phyloP scores from a whole-genome alignment of 2,888 invertebrate species.

The Leptopilina myrica region DNA sequence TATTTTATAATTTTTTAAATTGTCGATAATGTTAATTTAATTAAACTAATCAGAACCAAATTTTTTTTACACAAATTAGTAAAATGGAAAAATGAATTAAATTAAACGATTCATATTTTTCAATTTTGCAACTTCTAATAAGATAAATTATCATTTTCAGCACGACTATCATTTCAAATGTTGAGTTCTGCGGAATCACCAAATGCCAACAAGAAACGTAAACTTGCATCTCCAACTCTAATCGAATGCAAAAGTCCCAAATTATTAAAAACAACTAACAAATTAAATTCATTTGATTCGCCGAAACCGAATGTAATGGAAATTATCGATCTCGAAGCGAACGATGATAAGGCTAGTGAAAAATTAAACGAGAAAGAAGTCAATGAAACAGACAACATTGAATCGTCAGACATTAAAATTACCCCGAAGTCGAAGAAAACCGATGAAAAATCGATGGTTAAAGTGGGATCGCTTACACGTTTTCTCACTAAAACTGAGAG shows the following conservation, averaged over 20 bases:
- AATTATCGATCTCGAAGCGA: slow-evolving; percentile 7
- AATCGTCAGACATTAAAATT: slow-evolving; percentile 46
- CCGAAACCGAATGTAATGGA: slow-evolving; percentile 42
- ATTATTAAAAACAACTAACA: slow-evolving; percentile 63
- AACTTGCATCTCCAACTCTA: slow-evolving; percentile 63
- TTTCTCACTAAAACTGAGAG: slow-evolving; percentile 58
- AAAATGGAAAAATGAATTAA: not conserved
- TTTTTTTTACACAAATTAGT: too few species aligned
- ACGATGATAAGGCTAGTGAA: slow-evolving; percentile 42
- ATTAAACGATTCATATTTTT: not conserved
- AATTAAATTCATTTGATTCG: slow-evolving; percentile 57
- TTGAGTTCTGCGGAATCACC: slow-evolving; percentile 60
- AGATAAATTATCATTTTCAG: slow-evolving; percentile 58
- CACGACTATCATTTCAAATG: slow-evolving; percentile 69
- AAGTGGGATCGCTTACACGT: slow-evolving; percentile 52
- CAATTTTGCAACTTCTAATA: not conserved
- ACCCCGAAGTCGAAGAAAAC: slow-evolving; percentile 51
- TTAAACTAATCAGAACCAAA: too few species aligned
- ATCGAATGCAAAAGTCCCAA: slow-evolving; percentile 63
- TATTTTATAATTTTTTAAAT: too few species aligned
- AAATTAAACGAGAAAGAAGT: slow-evolving; percentile 22
- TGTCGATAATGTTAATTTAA: too few species aligned
- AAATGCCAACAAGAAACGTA: slow-evolving; percentile 68
- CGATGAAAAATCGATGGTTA: slow-evolving; percentile 52
- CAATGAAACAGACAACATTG: slow-evolving; percentile 36